Evolutionary conservation across 1,140 invertebrate genomes (phyloP).

Genomic region (Popillia japonica): DNA sequence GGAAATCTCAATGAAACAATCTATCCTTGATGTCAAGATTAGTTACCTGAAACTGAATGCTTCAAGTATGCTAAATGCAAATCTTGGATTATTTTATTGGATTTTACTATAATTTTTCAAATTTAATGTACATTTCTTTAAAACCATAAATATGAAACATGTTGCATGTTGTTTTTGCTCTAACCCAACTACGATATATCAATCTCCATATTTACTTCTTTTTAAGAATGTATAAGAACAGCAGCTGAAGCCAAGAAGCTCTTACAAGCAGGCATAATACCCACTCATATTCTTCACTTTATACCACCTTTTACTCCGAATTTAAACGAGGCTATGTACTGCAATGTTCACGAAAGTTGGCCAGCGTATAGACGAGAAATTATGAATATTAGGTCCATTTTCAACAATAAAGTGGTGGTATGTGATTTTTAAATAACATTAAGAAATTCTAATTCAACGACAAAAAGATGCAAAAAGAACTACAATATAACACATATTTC

Average conservation of each 20-base stretch:
- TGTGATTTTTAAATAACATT: background rate
- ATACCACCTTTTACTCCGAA: slow-evolving; percentile 55
- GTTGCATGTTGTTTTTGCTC: no score
- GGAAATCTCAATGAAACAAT: no score
- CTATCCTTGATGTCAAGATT: no score
- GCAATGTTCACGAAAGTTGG: slow-evolving; percentile 52
- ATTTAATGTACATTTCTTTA: no score
- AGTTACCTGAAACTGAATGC: no score
- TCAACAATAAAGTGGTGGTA: slow-evolving; percentile 52
- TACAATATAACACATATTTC: no score
- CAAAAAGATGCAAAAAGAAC: no score
- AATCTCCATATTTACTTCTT: background rate
- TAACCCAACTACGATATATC: background rate
- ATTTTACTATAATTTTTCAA: no score
- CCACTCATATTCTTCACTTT: slow-evolving; percentile 64
- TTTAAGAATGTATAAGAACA: slow-evolving; percentile 61
- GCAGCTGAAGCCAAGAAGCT: slow-evolving; percentile 61
- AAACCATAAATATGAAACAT: no score
- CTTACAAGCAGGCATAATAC: slow-evolving; percentile 61
- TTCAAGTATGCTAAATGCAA: no score
- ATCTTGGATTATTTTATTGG: no score
- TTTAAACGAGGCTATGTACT: slow-evolving; percentile 54
- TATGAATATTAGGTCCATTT: slow-evolving; percentile 49
- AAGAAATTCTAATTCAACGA: background rate
- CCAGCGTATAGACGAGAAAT: slow-evolving; percentile 53